Evolutionary conservation across 2,888 invertebrate species (phyloP), one percentile per base, ranked within the genome.

Genomic region (Platycheirus rosarum): DNA sequence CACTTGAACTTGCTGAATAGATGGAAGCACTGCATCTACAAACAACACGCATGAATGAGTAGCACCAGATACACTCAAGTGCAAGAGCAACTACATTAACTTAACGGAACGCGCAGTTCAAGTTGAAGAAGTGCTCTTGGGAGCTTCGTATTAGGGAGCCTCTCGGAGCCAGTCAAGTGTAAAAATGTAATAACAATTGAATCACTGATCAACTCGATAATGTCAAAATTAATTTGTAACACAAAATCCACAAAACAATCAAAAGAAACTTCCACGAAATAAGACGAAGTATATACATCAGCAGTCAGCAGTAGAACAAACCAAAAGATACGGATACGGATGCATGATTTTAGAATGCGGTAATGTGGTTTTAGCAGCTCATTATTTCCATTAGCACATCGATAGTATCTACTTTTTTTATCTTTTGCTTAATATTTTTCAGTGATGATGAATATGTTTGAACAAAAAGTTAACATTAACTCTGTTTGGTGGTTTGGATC

Each of bases 181-280:
- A 77, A 82, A 82, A 73, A 73, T 62, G 62, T 46, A 82, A 77
- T 71, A 63, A 77, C 82, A 71, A 77, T 77, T 60, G 71, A 77
- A 60, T 42, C 11, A 44, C 44, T 77, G 82, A 82, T 82, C 82
- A 51, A 66, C 63, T 62, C 55, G 71, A 82, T 82, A 82, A 82
- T 82, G 82, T 82, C 82, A 68, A 77, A 82, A 82, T 82, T 82
- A 82, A 82, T 82, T 82, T 77, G 77, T 77, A 57, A 73, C 77
- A 82, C 66, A 65, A 71, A 80, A 65, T 76, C 65, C 71, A 70
- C 49, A 70, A 13, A 74, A 49, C 42, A 74, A 74, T 48, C 46
- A 29, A 68, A 60, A 48, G 9, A 53, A 76, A 69, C 60, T 53
- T 13, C 7, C 16, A 18, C 16, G 3, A 44, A 44, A 3, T 16